Evolutionary conservation across 2,888 invertebrate genomes (phyloP), one percentile per base, ranked within the genome.

Genomic region (Ectemnius cavifrons): DNA sequence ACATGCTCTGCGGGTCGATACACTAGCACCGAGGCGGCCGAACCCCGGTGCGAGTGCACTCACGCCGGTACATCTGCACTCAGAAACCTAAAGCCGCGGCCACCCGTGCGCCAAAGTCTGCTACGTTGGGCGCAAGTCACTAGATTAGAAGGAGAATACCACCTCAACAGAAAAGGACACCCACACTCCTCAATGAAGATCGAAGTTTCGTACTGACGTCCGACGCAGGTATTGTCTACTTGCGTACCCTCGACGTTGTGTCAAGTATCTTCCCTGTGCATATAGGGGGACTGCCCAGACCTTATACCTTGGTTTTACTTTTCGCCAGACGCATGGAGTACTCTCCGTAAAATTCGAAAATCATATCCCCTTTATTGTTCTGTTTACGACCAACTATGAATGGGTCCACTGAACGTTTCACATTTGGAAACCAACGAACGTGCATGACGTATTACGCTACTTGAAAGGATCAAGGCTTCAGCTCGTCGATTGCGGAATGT

Each of bases 1-100:
- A 78, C 74, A 80, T 73, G 77, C 73, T 37, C 37, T 72, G 71
- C 85, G 84, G 88, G 88, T 89, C 89, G 89, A 89, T 89, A 89
- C 85, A 87, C 88, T 78, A 79, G 88, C 83, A 86, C 87, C 73
- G 73, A 52, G 71, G 72, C 52, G 65, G 66, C 77, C 64, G 72
- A 14, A 37, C 57, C 64, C 73, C 67, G 71, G 87, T 87, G 72
- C 85, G 63, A 28, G 60, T 67, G 88, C 66, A 85, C 88, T 57
- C 52, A 37, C 16, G 2, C 46, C 46, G 63, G 89, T 88, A 37
- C 89, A 27, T 45, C 5, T 64, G 88, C 84, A 89, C 88, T 71
- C 37, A 11, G 73, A 68, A 62, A 47, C 58, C 63, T 49, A 61
- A 75, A 56, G 27, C 23, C n/a, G 6, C 45, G 27, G 5, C 37